A percentile compares a stretch with the other conserved stretches of the same genome.
phyloP scores from a whole-genome alignment of 2,797 vertebrate genomes.

The Sebastes itinus region DNA sequence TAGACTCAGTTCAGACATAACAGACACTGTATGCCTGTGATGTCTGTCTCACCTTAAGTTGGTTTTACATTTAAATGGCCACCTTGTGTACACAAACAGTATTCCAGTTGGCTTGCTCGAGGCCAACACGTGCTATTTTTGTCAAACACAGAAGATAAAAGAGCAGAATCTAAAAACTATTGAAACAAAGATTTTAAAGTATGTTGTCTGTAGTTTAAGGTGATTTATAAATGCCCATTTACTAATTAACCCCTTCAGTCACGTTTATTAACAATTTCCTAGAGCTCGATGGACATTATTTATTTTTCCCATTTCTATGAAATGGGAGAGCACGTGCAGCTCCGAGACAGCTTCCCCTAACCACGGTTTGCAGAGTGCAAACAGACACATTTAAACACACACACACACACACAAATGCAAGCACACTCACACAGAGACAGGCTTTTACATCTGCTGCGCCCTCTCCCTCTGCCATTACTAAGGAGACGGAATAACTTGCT shows the following conservation, averaged over 20 bases:
- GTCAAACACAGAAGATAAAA: slow-evolving; percentile 6
- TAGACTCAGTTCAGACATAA: slow-evolving; percentile 45
- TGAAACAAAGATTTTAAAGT: background rate
- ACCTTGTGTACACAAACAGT: slow-evolving; percentile 20
- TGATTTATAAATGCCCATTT: background rate
- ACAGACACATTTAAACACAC: slow-evolving; percentile 2
- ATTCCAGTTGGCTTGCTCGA: slow-evolving; percentile 7
- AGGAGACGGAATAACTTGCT: background rate
- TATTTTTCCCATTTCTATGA: background rate
- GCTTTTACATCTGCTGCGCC: background rate
- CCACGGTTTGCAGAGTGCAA: slow-evolving; percentile 22
- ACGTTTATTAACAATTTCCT: background rate
- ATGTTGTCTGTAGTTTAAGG: background rate
- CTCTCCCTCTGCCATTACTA: background rate
- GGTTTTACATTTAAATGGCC: slow-evolving; percentile 32
- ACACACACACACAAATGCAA: background rate
- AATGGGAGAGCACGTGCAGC: background rate
- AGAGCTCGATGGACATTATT: background rate
- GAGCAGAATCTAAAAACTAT: background rate
- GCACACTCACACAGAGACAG: background rate
- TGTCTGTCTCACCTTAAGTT: slow-evolving; percentile 22
- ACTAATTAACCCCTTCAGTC: background rate
- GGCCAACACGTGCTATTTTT: background rate
- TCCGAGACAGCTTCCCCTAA: background rate
- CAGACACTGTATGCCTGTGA: background rate